Evolutionary conservation across 1,140 invertebrate genomes (phyloP).

Genomic region (Hylaeus volcanicus): DNA sequence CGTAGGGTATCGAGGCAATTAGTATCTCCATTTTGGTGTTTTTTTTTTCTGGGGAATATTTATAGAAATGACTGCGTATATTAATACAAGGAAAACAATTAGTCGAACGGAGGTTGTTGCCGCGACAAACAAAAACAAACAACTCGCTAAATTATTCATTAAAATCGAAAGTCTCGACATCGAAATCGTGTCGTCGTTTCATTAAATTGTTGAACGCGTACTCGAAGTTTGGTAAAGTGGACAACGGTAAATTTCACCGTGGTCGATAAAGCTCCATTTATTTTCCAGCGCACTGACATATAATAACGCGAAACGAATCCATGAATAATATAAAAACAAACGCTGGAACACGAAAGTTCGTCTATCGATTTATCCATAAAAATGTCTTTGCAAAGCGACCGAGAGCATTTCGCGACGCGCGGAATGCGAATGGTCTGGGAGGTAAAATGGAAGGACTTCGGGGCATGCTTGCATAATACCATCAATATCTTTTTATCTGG

Average conservation of each 20-base stretch:
- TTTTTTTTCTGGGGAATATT: too few species aligned
- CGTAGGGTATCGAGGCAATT: too few species aligned
- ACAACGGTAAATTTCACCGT: neutral
- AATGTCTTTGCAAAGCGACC: neutral
- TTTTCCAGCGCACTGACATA: neutral
- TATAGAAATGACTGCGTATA: too few species aligned
- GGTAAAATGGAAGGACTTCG: conserved; percentile 1
- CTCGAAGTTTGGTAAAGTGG: too few species aligned
- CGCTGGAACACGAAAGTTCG: neutral
- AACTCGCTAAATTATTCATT: too few species aligned
- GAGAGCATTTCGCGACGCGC: neutral
- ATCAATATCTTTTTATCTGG: conserved; percentile 17
- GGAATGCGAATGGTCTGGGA: neutral
- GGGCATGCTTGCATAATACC: conserved; percentile 17
- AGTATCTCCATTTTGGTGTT: too few species aligned
- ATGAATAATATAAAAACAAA: conserved; percentile 11
- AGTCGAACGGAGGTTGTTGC: too few species aligned
- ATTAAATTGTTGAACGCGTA: too few species aligned
- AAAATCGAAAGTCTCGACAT: too few species aligned
- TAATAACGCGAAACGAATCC: neutral
- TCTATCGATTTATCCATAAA: conserved; percentile 14
- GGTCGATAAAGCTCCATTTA: neutral
- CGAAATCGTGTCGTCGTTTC: too few species aligned
- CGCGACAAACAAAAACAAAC: too few species aligned
- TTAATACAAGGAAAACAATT: too few species aligned